Base-by-base conservation (phyloP, 2,888 invertebrate species). In the Conops quadrifasciatus region DNA sequence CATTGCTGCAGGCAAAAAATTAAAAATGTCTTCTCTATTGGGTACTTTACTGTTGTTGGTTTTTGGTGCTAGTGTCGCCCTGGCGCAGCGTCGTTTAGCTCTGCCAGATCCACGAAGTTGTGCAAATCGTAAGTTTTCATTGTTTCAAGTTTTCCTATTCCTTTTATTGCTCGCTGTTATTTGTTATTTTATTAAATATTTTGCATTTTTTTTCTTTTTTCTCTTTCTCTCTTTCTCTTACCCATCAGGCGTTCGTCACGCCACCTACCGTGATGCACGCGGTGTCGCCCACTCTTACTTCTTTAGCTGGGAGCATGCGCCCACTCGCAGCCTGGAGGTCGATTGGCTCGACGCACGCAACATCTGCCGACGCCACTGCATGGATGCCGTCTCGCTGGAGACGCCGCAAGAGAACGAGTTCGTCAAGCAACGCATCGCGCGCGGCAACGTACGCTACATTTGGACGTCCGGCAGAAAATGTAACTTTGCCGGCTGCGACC, bases 391-490 rank as follows among this genome's bases (percentile, higher is more conserved):
- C 26, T 94, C 94, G 13, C 85, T 96, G 74, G 95, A 96, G 87
- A 94, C 95, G 11, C 94, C 95, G 16, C 94, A 95, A 87, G 90
- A 96, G 87, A 95, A 95, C 85, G 94, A 95, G 84, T 95, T 95
- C 84, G 89, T 95, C 78, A 95, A 95, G 86, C 94, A 95, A 84
- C 91, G 94, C 82, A 90, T 95, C 76, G 91, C 92, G 4, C 89
- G 94, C 79, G 94, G 94, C 80, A 91, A 91, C 81, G 88, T 92
- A 56, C 88, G 91, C 2, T 96, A 91, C 87, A 95, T 96, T 82
- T 96, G 95, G 95, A 95, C 95, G 1, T 94, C 94, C 13, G 95
- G 95, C 1, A 91, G 95, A 75, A 95, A 95, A 85, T 96, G 95
- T 82, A 95, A 96, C 87, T 96, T 96, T 83, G 94, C 94, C 73